A percentile compares a stretch with the other conserved stretches of the same genome.
Conservation (phyloP, 2,888 invertebrate genomes). For the Oxyscelio sp. region DNA sequence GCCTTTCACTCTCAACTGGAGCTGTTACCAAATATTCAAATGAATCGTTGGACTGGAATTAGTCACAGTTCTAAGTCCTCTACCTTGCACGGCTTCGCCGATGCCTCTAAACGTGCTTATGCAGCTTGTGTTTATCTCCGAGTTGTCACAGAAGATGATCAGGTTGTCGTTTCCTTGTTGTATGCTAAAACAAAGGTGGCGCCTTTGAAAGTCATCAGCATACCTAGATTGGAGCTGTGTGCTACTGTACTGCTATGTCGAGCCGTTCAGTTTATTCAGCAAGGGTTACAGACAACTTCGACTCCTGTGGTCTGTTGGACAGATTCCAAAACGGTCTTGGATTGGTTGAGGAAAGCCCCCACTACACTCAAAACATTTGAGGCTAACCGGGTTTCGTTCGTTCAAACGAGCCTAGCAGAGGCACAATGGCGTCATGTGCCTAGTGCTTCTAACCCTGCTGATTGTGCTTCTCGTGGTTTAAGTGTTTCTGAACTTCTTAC, state of each 20-base stretch:
- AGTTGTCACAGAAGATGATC: not conserved
- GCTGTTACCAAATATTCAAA: no score
- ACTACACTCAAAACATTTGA: not conserved
- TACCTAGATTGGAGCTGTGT: conserved; percentile 22
- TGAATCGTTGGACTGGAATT: no score
- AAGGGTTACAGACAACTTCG: not conserved
- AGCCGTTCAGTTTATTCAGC: not conserved
- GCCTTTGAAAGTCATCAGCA: not conserved
- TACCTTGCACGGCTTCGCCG: conserved; percentile 24
- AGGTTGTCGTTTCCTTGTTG: not conserved
- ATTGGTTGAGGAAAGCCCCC: not conserved
- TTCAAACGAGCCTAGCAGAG: not conserved
- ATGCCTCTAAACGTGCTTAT: conserved; percentile 13
- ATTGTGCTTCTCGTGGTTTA: conserved; percentile 18
- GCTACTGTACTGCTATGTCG: not conserved
- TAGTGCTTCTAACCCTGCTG: not conserved
- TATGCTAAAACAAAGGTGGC: conserved; percentile 13
- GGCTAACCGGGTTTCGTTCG: not conserved
- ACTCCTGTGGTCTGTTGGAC: not conserved
- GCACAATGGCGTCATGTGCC: not conserved
- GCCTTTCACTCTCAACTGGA: no score
- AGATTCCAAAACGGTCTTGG: no score
- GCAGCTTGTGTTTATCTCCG: conserved; percentile 2
- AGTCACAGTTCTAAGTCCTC: no score
- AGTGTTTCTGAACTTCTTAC: not conserved